Conservation (phyloP, 2,888 invertebrate species). For the Volucella zonaria region DNA sequence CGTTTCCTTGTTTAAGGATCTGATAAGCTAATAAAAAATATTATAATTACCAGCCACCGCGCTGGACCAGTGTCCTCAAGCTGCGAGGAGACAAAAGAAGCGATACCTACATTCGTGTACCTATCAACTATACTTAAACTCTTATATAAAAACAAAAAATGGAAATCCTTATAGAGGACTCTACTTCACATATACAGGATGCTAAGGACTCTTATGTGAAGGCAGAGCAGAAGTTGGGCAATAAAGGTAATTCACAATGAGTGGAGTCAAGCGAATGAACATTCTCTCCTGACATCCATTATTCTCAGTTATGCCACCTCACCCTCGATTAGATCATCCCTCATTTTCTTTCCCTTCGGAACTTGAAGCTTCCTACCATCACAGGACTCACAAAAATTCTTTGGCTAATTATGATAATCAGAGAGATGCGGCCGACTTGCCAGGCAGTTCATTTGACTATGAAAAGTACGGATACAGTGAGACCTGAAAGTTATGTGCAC, state of each 20-base stretch:
- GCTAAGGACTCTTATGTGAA: slow-evolving; percentile 46
- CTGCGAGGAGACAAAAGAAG: slow-evolving; percentile 32
- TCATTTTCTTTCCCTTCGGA: slow-evolving; percentile 37
- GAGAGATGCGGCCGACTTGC: slow-evolving; percentile 22
- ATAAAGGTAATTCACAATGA: slow-evolving; percentile 72
- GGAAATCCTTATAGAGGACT: slow-evolving; percentile 27
- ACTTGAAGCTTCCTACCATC: slow-evolving; percentile 2
- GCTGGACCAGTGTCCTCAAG: slow-evolving; percentile 62
- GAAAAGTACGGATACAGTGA: not conserved
- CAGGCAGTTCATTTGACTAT: slow-evolving; percentile 50
- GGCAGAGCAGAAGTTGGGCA: slow-evolving; percentile 48
- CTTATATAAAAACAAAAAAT: slow-evolving; percentile 28
- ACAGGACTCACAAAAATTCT: slow-evolving; percentile 58
- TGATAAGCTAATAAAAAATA: slow-evolving; percentile 82
- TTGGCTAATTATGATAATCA: slow-evolving; percentile 70
- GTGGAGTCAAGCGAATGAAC: slow-evolving; percentile 71
- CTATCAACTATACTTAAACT: too few species aligned
- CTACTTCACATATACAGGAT: slow-evolving; percentile 36
- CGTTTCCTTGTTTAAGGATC: slow-evolving; percentile 80
- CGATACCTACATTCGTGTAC: too few species aligned
- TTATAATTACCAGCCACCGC: slow-evolving; percentile 80
- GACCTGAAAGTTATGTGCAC: slow-evolving; percentile 21
- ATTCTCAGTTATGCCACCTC: slow-evolving; percentile 72
- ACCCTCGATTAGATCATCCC: slow-evolving; percentile 68
- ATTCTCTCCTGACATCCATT: slow-evolving; percentile 71